Evolutionary conservation across 1,140 invertebrate species (phyloP), one percentile per base, ranked within the genome.

Genomic region (Saccostrea echinata): DNA sequence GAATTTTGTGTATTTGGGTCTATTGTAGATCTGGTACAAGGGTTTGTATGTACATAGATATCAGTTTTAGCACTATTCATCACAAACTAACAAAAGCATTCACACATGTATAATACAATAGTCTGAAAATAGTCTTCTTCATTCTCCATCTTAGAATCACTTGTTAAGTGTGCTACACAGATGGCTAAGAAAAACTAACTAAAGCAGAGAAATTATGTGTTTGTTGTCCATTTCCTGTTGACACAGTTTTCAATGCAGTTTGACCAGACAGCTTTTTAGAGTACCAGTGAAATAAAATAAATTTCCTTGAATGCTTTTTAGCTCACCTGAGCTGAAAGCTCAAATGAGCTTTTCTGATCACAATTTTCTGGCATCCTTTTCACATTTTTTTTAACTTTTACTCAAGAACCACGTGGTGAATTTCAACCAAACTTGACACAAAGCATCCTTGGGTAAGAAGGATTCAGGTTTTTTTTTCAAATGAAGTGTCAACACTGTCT

Each of bases 1-100:
- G 68, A 76, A 76, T 76, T 61, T 61, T 76, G 68, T 76, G 68
- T 76, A 3, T 33, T 30, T 76, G 68, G 68, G 68, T 76, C 24
- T 76, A 8, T 76, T 76, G 27, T 76, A 76, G 68, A 76, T 30
- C 27, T 76, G 68, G 68, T 76, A 12, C 16, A 30, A 76, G 68
- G 68, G 68, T 76, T 76, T 13, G 68, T 76, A 76, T 76, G 30
- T 43, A 43, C 30, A 18, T 30, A 76, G 24, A 33, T 76, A 30
- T 76, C 9, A 76, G 33, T 33, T 33, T 33, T 3, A 30, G 2
- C 24, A 30, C 68, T 13, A 30, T 76, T 30, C 27, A 76, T 76
- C 68, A 76, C 68, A 4, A 13, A 16, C 30, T 27, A 30, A 18
- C 27, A 30, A 30, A 13, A 71, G 4, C 27, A 4, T 30, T 76